A percentile compares a stretch with the other conserved stretches of the same genome.
Conservation (phyloP, 2,113 vertebrate species). For the Oophaga pumilio region DNA sequence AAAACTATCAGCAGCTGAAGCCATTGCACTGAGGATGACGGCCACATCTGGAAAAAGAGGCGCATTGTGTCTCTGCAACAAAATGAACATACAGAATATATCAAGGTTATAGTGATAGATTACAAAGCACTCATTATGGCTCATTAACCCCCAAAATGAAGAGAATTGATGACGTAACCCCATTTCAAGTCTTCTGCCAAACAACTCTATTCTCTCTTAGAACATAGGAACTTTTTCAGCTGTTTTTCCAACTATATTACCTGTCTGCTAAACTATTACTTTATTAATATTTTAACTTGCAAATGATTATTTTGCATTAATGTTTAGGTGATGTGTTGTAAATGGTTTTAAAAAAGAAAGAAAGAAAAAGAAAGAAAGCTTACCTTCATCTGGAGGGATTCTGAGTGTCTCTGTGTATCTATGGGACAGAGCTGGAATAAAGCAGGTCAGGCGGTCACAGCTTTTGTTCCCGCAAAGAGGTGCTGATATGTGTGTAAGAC, state of each 20-base stretch:
- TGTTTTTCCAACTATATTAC: not conserved
- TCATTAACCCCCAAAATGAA: not conserved
- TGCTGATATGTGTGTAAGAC: conserved; percentile 43
- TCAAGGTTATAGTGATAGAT: no score
- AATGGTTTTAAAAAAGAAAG: not conserved
- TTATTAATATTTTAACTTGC: not conserved
- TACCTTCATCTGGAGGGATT: conserved; percentile 25
- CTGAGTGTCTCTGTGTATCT: not conserved
- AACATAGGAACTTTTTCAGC: not conserved
- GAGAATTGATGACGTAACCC: not conserved
- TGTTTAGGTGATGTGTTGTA: not conserved
- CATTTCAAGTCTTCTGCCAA: not conserved
- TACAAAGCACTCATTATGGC: not conserved
- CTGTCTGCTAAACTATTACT: not conserved
- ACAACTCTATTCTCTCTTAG: not conserved
- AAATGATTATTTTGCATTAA: not conserved
- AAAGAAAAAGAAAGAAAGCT: not conserved
- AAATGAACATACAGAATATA: not conserved
- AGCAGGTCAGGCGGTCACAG: conserved; percentile 37
- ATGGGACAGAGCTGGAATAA: not conserved
- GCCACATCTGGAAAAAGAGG: not conserved
- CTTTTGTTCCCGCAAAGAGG: conserved; percentile 26
- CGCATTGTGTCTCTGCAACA: conserved; percentile 41
- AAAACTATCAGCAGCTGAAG: not conserved
- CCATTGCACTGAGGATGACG: not conserved